Evolutionary conservation across 2,113 vertebrate genomes (phyloP), one percentile per base, ranked within the genome.

Genomic region (Catharus fuscescens): DNA sequence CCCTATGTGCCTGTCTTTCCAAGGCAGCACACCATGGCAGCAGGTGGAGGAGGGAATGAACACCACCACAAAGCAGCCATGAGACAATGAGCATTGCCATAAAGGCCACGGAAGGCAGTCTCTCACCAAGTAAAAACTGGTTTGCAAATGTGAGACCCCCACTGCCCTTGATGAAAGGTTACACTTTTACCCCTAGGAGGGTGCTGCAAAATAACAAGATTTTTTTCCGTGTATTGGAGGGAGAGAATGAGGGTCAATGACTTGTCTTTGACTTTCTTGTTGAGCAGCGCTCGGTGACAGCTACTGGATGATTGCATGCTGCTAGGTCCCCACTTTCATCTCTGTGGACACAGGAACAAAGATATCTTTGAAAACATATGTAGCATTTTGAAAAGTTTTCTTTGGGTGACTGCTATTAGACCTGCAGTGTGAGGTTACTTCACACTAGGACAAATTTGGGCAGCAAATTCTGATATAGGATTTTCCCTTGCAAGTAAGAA

Each of bases 21-120:
- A 79, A 66, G 24, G 5, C 38, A 38, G 16, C 18, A 34, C 12
- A 74, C 4, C 0, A 0, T 34, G 24, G 14, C 42, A 82, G 18
- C 12, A 78, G 65, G n/a, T 61, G 23, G 36, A 53, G 47, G 53
- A 79, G 16, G 9, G 24, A 91, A 61, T 4, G 5, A 82, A 26
- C 18, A 17, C 2, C 31, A 76, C 24, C 21, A 14, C 29, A 52
- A 81, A 73, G 4, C 6, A 60, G 14, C 26, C n/a, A n/a, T 1
- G 5, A 71, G 56, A 44, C 5, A 23, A 14, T 0, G 0, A 48
- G 66, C 4, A 2, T 3, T 53, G 26, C 18, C 20, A 15, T 32
- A 29, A 79, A 61, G 38, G n/a, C 28, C 34, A 11, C n/a, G 20
- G 59, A 67, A n/a, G 28, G 17, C 12, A 16, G 19, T 38, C 20